These are phyloP conservation scores for Perizoma affinitatum DNA, from an alignment of 2,888 invertebrate genomes.

Conservation along the genomic window DNA sequence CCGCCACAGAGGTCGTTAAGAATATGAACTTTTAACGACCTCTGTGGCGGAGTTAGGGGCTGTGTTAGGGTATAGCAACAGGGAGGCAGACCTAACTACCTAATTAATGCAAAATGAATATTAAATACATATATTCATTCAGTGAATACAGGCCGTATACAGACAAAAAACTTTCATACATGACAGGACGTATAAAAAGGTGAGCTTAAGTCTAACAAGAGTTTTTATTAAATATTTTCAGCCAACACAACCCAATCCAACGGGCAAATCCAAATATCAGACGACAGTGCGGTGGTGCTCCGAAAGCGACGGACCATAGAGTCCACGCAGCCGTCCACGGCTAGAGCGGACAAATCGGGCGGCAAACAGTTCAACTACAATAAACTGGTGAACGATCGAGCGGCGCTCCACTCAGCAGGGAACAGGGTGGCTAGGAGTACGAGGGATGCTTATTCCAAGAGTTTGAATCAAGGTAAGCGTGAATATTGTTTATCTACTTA, in stretches of 20 bases:
- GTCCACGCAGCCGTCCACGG: slow-evolving; percentile 68
- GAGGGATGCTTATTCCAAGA: slow-evolving; percentile 64
- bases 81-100: no score
- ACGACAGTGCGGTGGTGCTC: slow-evolving; percentile 58
- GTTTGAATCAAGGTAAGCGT: slow-evolving; percentile 64
- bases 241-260: slow-evolving; percentile 43
- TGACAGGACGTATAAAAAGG: no score
- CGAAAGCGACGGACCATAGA: slow-evolving; percentile 76
- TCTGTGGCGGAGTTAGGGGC: no score
- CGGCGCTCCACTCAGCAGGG: slow-evolving; percentile 40
- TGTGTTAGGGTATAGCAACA: no score
- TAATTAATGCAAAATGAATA: no score
- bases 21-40: no score
- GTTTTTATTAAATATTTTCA: slow-evolving; percentile 14
- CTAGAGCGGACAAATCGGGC: slow-evolving; percentile 66
- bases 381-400: slow-evolving; percentile 90
- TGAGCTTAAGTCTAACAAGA: background rate
- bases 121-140: no score
- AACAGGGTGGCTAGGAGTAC: slow-evolving; percentile 52
- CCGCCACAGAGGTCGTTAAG: no score
- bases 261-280: slow-evolving; percentile 43
- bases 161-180: no score
- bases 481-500: background rate
- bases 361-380: slow-evolving; percentile 92
- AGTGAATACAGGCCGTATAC: no score